phyloP scores from a whole-genome alignment of 2,797 vertebrate genomes.

The Epinephelus awoara region DNA sequence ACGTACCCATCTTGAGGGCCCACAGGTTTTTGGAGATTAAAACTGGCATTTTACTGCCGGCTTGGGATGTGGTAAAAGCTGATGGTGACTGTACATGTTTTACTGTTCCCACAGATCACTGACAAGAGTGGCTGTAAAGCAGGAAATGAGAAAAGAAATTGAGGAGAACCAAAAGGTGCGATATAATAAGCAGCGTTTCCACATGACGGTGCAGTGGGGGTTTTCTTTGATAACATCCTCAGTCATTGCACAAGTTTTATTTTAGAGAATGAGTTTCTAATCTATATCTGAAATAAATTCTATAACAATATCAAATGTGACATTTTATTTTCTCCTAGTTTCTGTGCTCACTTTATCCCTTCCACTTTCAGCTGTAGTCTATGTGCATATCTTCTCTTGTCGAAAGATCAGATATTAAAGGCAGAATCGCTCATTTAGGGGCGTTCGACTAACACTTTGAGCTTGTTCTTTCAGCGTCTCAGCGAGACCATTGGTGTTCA shows the following conservation, averaged over 20 bases:
- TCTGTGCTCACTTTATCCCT: background rate
- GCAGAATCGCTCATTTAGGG: slow-evolving; percentile 35
- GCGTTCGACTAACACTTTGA: slow-evolving; percentile 39
- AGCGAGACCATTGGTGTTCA: slow-evolving; percentile 89
- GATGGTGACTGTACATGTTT: slow-evolving; percentile 86
- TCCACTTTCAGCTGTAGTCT: too few species aligned
- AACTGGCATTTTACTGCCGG: slow-evolving; percentile 81
- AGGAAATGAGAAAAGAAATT: slow-evolving; percentile 95
- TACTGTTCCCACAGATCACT: slow-evolving; percentile 93
- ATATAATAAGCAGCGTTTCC: slow-evolving; percentile 69
- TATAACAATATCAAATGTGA: slow-evolving; percentile 23
- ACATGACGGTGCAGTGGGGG: slow-evolving; percentile 39
- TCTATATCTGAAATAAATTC: slow-evolving; percentile 48
- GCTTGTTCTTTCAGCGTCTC: slow-evolving; percentile 85
- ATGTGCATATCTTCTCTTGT: slow-evolving; percentile 32
- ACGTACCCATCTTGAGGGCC: slow-evolving; percentile 74
- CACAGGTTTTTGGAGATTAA: slow-evolving; percentile 85
- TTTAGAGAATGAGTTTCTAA: slow-evolving; percentile 46
- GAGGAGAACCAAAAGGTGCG: slow-evolving; percentile 97
- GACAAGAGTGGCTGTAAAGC: slow-evolving; percentile 92
- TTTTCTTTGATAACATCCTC: slow-evolving; percentile 53
- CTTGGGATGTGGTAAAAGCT: slow-evolving; percentile 81
- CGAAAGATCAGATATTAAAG: slow-evolving; percentile 24
- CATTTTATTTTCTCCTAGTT: slow-evolving; percentile 34
- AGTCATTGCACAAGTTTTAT: slow-evolving; percentile 31